Conservation (phyloP, 1,140 invertebrate species). For the Nomia melanderi region DNA sequence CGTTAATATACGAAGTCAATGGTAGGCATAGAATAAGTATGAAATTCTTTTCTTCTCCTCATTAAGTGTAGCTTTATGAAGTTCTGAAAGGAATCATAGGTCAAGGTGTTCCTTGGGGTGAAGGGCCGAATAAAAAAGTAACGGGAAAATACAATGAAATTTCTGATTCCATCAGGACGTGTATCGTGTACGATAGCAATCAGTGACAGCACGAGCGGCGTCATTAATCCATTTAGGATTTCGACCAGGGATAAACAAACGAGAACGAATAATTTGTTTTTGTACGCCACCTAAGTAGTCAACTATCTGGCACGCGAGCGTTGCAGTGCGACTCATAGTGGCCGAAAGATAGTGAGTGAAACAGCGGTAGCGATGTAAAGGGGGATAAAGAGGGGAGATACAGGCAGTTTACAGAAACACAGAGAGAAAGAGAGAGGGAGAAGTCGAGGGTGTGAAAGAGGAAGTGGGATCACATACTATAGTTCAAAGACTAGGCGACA, state of each 20-base stretch:
- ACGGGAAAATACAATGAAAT: no score
- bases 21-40: no score
- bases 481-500: conserved; percentile 64
- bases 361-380: not conserved
- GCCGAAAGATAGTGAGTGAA: conserved; percentile 13
- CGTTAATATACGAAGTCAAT: no score
- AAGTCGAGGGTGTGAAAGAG: not conserved
- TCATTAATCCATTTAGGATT: conserved; percentile 42
- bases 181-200: not conserved
- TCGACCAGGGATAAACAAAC: conserved; percentile 64
- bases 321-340: conserved; percentile 20
- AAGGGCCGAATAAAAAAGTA: no score
- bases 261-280: conserved; percentile 67
- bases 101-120: no score
- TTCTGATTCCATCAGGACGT: not conserved
- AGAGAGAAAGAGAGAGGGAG: conserved; percentile 21
- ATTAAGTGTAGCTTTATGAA: no score
- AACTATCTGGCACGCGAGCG: conserved; percentile 61
- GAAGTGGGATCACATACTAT: not conserved
- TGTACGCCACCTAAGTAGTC: conserved; percentile 63
- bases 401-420: no score
- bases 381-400: not conserved
- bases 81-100: no score
- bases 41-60: no score
- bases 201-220: not conserved